phyloP scores from a whole-genome alignment of 2,888 invertebrate species.

The Lypha dubia region DNA sequence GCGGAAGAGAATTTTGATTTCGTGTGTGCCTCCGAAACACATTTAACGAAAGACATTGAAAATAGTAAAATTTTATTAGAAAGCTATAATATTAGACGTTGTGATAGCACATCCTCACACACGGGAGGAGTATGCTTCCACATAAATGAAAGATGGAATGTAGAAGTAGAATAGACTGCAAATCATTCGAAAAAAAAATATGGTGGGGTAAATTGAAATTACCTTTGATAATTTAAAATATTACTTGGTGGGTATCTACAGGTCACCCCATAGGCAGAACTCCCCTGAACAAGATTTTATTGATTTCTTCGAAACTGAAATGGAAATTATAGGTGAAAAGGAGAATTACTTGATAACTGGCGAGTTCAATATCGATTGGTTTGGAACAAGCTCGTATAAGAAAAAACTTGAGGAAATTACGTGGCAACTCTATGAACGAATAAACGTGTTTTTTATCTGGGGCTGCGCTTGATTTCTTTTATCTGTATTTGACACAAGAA shows the following conservation, averaged over 20 bases:
- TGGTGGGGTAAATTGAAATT: conserved; percentile 16
- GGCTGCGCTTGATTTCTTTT: too few species aligned
- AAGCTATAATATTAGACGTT: conserved; percentile 11
- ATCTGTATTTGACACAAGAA: too few species aligned
- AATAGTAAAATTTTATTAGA: not conserved
- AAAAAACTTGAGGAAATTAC: too few species aligned
- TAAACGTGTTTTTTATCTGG: too few species aligned
- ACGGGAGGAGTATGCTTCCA: conserved; percentile 39
- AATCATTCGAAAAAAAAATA: conserved; percentile 16
- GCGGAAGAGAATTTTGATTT: conserved; percentile 33
- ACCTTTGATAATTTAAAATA: not conserved
- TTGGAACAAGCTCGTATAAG: too few species aligned
- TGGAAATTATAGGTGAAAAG: too few species aligned
- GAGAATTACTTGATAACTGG: too few species aligned
- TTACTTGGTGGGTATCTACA: not conserved
- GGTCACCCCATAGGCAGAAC: conserved; percentile 12
- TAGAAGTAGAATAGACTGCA: conserved; percentile 4
- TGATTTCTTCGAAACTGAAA: conserved; percentile 13
- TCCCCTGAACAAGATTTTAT: conserved; percentile 12
- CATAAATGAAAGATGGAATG: conserved; percentile 1
- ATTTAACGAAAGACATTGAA: conserved; percentile 11
- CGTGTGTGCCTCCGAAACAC: conserved; percentile 20
- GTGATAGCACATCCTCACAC: conserved; percentile 20
- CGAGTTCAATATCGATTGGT: too few species aligned
- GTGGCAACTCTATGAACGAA: too few species aligned